phyloP scores from a whole-genome alignment of 2,113 vertebrate species.

The Aplodontia rufa region DNA sequence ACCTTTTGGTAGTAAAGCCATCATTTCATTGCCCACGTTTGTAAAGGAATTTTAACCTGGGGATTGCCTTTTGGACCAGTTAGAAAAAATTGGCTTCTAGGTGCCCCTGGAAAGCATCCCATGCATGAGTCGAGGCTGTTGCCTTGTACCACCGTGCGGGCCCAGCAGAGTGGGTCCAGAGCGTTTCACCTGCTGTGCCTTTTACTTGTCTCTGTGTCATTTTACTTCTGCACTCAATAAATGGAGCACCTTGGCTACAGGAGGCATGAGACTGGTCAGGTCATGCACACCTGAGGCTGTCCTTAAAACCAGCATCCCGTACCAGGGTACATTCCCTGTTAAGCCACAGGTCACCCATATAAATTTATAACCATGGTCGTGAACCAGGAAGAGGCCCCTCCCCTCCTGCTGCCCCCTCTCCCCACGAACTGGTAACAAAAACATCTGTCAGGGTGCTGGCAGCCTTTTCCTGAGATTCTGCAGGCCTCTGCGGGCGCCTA shows the following conservation, averaged over 20 bases:
- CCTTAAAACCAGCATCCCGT: neutral
- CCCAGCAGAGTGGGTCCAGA: neutral
- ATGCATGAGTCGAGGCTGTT: neutral
- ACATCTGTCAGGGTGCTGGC: neutral
- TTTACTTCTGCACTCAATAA: neutral
- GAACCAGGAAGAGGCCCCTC: neutral
- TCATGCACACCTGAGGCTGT: neutral
- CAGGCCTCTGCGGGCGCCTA: neutral
- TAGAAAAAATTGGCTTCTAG: neutral
- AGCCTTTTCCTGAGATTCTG: neutral
- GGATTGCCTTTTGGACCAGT: neutral
- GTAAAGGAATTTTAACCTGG: neutral
- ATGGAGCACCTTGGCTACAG: neutral
- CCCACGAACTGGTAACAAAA: neutral
- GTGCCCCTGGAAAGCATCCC: neutral
- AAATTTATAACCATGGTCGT: neutral
- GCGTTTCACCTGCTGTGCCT: neutral
- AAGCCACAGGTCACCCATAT: neutral
- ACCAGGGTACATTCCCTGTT: neutral
- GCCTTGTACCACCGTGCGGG: neutral
- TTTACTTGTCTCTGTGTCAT: fast-evolving
- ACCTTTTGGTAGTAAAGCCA: neutral
- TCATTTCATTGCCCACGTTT: neutral
- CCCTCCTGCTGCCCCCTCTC: neutral
- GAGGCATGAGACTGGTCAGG: neutral